Evolutionary conservation across 2,797 vertebrate species (phyloP).

Genomic region (Rhabdophis nuchalis): DNA sequence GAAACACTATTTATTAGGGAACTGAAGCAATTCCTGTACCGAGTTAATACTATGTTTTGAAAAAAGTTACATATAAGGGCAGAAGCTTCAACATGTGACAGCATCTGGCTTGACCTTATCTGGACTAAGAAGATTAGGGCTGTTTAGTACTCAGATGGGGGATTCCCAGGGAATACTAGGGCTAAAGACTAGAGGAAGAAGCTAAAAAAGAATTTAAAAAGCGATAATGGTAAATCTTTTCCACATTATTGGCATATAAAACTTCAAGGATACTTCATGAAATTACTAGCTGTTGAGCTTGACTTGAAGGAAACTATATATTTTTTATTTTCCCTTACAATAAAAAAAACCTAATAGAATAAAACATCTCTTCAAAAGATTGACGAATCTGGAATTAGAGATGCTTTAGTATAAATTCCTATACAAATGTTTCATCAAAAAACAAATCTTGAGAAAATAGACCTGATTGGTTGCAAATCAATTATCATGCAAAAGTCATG

Average conservation of each 20-base stretch:
- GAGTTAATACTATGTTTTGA: neutral
- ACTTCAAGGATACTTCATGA: neutral
- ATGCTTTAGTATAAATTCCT: neutral
- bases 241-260: neutral
- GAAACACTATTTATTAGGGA: neutral
- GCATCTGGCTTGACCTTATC: neutral
- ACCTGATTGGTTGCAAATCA: neutral
- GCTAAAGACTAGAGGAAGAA: neutral
- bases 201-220: neutral
- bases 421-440: neutral
- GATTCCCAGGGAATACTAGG: neutral
- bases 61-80: neutral
- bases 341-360: neutral
- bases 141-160: neutral
- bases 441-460: neutral
- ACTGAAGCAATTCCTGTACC: neutral
- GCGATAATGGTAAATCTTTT: neutral
- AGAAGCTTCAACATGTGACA: neutral
- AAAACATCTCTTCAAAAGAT: neutral
- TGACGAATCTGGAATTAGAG: neutral
- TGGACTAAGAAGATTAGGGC: neutral
- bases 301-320: neutral
- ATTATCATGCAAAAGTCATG: neutral
- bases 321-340: neutral
- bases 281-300: neutral